Evolutionary conservation across 2,797 vertebrate species (phyloP).

Genomic region (Spondyliosoma cantharus): DNA sequence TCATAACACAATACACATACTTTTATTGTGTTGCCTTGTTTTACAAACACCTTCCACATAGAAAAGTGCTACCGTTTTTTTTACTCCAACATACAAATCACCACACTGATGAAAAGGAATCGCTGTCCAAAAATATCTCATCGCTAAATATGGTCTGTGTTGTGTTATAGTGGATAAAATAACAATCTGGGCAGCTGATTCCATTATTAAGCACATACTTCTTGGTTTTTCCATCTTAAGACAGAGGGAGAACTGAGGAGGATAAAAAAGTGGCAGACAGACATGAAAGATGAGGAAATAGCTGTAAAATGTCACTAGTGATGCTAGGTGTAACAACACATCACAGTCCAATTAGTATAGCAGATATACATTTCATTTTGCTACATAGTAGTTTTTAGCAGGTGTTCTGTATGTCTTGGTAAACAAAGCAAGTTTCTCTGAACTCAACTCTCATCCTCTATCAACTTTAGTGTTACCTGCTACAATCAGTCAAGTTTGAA

Average conservation of each 20-base stretch:
- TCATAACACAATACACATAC: neutral
- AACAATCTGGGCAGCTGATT: slow-evolving; percentile 38
- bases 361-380: neutral
- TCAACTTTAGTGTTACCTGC: neutral
- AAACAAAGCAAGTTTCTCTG: neutral
- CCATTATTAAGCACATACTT: slow-evolving; percentile 20
- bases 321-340: neutral
- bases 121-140: slow-evolving; percentile 48
- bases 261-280: slow-evolving; percentile 16
- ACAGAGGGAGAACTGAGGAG: neutral
- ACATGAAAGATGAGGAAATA: slow-evolving; percentile 20
- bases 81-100: slow-evolving; percentile 23
- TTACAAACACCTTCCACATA: neutral
- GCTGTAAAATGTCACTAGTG: slow-evolving; percentile 13
- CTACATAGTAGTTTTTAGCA: neutral
- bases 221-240: slow-evolving; percentile 32
- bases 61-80: neutral
- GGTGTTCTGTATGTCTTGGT: neutral
- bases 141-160: slow-evolving; percentile 53
- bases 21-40: neutral
- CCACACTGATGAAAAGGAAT: slow-evolving; percentile 23
- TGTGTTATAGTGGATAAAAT: slow-evolving; percentile 35
- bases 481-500: neutral
- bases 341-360: neutral
- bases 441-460: neutral